Evolutionary conservation across 2,888 invertebrate species (phyloP), one percentile per base, ranked within the genome.

Genomic region (Polia nebulosa): DNA sequence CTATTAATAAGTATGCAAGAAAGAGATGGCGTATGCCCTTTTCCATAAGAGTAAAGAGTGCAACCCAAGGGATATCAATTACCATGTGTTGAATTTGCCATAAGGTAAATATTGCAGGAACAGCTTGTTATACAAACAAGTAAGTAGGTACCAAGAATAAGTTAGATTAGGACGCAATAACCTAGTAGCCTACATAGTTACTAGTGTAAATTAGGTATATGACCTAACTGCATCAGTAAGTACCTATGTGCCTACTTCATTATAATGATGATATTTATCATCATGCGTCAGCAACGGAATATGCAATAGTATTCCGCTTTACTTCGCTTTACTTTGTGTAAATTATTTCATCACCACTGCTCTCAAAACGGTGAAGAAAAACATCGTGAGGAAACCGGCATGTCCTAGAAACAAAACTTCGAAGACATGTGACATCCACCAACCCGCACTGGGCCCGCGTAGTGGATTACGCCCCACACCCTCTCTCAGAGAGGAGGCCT

Each of bases 31-130:
- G 25, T 34, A 34, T 22, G 17, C 15, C 1, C 1, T n/a, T 62
- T 47, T n/a, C 20, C n/a, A 17, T 41, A 25, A 34, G 73, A 34
- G 27, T 27, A 17, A 72, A 11, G 22, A 73, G 55, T 45, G 17
- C 25, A 52, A 15, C 17, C 8, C 7, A 8, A 44, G 9, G 17
- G 52, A 20, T 62, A 55, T 72, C 20, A 34, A 70, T 53, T 11
- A 20, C 51, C 17, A 53, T 22, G 22, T 53, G 22, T 53, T 64
- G 49, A 32, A 7, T 36, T 29, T 3, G 2, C 22, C 32, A 49
- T 55, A 22, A 55, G 49, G 73, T 63, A 71, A 73, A 72, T 34
- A 41, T 3, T 34, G 29, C 44, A 32, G n/a, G 9, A 49, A 32
- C 62, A 45, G 62, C 32, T 68, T 39, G 11, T 44, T 36, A 9